Percentiles rank a stretch among this genome's conserved stretches.
Conservation (phyloP, 2,113 vertebrate genomes). For the Madoqua kirkii region DNA sequence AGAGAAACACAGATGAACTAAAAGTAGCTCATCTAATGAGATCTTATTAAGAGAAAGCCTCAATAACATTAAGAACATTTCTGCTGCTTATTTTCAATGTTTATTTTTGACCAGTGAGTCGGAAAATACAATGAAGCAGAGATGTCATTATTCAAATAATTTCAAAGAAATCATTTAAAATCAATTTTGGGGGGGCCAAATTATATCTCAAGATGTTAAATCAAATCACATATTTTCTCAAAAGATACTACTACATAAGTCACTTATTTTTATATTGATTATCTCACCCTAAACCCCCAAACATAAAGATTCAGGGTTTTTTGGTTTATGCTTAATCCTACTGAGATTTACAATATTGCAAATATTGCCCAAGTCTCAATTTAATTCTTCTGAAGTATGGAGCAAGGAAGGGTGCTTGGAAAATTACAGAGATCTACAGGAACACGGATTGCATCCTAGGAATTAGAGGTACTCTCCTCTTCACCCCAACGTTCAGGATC, state of each 20-base stretch:
- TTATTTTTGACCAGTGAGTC: conserved; percentile 27
- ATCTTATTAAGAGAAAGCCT: conserved; percentile 18
- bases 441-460: conserved; percentile 74
- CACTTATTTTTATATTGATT: background rate
- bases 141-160: background rate
- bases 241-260: background rate
- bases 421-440: background rate
- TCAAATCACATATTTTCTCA: background rate
- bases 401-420: background rate
- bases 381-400: fast-evolving
- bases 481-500: conserved; percentile 14
- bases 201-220: conserved; percentile 18
- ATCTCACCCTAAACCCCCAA: background rate
- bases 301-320: background rate
- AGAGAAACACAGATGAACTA: background rate
- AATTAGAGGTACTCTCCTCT: conserved; percentile 74
- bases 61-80: background rate
- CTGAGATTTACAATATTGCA: background rate
- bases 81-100: conserved; percentile 6
- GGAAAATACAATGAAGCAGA: conserved; percentile 5
- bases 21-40: background rate
- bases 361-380: background rate
- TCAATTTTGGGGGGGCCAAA: background rate
- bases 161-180: conserved; percentile 40
- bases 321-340: background rate